Conservation (phyloP, 1,140 invertebrate genomes). For the Cyrtorhinus lividipennis region DNA sequence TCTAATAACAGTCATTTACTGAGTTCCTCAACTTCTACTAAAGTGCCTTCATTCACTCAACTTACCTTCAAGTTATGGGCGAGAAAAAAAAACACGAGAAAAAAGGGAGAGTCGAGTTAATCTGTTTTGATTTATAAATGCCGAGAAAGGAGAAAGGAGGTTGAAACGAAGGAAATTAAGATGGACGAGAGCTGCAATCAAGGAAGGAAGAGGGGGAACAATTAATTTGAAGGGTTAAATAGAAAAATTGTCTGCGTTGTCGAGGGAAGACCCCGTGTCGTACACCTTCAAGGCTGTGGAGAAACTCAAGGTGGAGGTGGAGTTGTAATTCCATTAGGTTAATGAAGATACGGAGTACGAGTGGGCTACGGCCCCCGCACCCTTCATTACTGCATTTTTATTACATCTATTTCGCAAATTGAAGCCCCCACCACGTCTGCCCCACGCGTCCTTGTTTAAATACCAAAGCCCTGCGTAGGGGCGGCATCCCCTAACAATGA, state of each 20-base stretch:
- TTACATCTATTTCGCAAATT: slow-evolving; percentile 19
- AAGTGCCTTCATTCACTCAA: no score
- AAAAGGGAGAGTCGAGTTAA: background rate
- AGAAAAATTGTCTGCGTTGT: slow-evolving; percentile 1
- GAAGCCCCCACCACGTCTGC: background rate
- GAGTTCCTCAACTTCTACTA: no score
- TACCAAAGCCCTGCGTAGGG: background rate
- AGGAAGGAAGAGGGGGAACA: slow-evolving; percentile 13
- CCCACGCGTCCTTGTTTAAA: slow-evolving; percentile 11
- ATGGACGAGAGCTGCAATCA: slow-evolving; percentile 11
- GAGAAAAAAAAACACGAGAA: background rate
- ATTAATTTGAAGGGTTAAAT: slow-evolving; percentile 9
- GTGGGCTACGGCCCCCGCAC: slow-evolving; percentile 5
- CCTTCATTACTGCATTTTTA: slow-evolving; percentile 16
- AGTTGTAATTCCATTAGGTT: slow-evolving; percentile 17
- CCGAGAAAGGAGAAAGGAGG: background rate
- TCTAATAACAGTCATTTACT: no score
- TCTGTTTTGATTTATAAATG: slow-evolving; percentile 1
- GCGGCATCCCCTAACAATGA: slow-evolving; percentile 7
- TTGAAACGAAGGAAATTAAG: background rate
- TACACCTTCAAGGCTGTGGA: background rate
- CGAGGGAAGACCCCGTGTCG: background rate
- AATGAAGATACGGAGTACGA: slow-evolving; percentile 18
- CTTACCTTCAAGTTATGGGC: background rate
- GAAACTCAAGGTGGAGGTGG: background rate